Conservation (phyloP, 2,113 vertebrate species). For the Anarhynchus alexandrinus region DNA sequence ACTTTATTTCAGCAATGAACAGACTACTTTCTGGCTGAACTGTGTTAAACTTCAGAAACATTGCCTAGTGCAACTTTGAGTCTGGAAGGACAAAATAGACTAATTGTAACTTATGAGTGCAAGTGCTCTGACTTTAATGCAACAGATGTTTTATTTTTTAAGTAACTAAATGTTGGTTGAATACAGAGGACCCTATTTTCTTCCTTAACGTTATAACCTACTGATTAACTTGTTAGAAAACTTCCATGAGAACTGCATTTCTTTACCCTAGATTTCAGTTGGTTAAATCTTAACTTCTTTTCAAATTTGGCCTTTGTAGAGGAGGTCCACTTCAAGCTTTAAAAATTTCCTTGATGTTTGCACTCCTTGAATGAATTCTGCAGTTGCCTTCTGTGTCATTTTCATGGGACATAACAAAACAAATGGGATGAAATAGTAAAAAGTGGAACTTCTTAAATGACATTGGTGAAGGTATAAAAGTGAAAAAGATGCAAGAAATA, state of each 20-base stretch:
- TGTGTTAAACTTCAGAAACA: background rate
- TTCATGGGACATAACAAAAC: background rate
- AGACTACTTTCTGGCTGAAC: background rate
- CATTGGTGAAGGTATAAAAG: background rate
- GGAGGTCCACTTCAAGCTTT: background rate
- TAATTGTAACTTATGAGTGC: background rate
- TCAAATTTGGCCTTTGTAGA: background rate
- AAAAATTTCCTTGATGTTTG: background rate
- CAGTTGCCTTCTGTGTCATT: background rate
- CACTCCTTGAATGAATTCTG: background rate
- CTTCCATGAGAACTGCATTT: background rate
- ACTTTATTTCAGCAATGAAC: background rate
- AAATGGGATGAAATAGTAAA: background rate
- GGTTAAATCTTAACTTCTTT: constrained; percentile 16
- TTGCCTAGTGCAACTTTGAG: background rate
- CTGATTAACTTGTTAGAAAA: background rate
- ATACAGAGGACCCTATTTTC: background rate
- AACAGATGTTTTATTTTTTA: too few species aligned
- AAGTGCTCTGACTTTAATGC: background rate
- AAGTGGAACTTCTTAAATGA: background rate
- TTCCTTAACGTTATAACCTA: background rate
- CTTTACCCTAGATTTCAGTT: background rate
- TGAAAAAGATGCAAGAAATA: background rate
- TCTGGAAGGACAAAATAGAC: background rate
- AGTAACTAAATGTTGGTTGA: background rate